phyloP scores from a whole-genome alignment of 2,113 vertebrate genomes.

The Tragelaphus imberbis region DNA sequence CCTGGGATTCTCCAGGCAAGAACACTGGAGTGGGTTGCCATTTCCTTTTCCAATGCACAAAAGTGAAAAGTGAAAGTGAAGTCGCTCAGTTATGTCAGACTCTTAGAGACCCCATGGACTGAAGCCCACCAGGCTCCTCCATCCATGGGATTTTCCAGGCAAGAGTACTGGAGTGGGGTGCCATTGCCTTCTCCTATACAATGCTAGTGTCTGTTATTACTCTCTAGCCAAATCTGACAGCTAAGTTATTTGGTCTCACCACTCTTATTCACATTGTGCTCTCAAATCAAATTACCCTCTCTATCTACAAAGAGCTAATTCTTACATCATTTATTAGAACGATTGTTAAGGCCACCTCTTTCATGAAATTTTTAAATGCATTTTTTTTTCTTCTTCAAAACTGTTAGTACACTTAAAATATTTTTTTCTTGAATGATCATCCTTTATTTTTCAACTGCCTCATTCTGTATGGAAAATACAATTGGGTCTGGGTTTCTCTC shows the following conservation, averaged over 20 bases:
- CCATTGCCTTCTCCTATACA: not conserved
- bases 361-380: not conserved
- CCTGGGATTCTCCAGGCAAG: no score
- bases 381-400: not conserved
- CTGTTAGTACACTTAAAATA: not conserved
- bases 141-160: no score
- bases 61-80: no score
- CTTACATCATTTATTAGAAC: not conserved
- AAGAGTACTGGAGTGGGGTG: no score
- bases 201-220: not conserved
- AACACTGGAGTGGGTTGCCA: no score
- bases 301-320: not conserved
- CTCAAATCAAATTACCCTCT: not conserved
- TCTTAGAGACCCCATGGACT: no score
- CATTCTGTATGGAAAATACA: not conserved
- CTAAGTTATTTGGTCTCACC: not conserved
- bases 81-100: no score
- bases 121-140: no score
- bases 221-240: not conserved
- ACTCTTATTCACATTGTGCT: not conserved
- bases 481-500: not conserved
- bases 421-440: not conserved
- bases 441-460: not conserved
- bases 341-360: not conserved
- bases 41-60: no score